Evolutionary conservation across 2,888 invertebrate genomes (phyloP), one percentile per base, ranked within the genome.

Genomic region (Petrophora chlorosata): DNA sequence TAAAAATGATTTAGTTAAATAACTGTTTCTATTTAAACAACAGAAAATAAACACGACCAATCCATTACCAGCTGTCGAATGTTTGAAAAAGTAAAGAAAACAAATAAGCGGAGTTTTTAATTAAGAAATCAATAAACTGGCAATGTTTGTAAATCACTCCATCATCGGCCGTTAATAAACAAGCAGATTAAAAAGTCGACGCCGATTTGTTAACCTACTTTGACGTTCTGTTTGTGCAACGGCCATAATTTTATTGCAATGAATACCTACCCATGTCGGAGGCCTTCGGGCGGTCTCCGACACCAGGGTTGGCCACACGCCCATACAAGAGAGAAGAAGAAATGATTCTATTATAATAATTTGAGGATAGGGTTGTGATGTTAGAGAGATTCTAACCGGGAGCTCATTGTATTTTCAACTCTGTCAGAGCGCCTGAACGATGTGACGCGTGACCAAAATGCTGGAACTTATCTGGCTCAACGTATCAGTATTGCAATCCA

Each of bases 71-170:
- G 4, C 43, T 34, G 45, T 39, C 50, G 19, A 32, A 36, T n/a
- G 45, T 51, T 29, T 48, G 33, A 45, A 23, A 32, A 34, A 42
- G 38, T 36, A 40, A 33, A 56, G 15, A 45, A 42, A 29, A 29
- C 25, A 53, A 52, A 53, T 47, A 50, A 54, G 54, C 39, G 40
- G 13, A 25, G 40, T 34, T 49, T 43, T 42, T 57, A 59, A 61
- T 62, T 55, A 59, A 61, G 61, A 54, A 57, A 57, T 56, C 51
- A 40, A 51, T 49, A 44, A 53, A 48, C 50, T 9, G 42, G 25
- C n/a, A 46, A 29, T 61, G 55, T 58, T 57, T 46, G 39, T 36
- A 16, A 42, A 45, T 43, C 50, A 53, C 46, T 61, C 59, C 39
- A 60, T 65, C 62, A 62, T 43, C 42, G 29, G 22, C 23, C 19